phyloP scores from a whole-genome alignment of 2,888 invertebrate genomes.

The Ectropis crepuscularia region DNA sequence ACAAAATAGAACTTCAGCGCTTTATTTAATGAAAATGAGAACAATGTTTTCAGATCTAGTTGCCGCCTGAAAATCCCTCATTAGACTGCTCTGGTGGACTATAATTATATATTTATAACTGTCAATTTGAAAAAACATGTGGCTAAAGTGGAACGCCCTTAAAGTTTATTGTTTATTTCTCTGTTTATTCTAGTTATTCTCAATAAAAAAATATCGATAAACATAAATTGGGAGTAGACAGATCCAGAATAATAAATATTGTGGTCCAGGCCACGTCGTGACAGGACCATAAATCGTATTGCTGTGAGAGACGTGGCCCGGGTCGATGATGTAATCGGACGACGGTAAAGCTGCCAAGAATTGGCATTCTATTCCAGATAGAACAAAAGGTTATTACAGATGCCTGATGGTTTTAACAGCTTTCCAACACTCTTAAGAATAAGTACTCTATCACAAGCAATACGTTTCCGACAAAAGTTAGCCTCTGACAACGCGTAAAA shows the following conservation, averaged over 20 bases:
- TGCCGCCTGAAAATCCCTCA: no score
- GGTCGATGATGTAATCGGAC: slow-evolving; percentile 18
- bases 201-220: slow-evolving; percentile 8
- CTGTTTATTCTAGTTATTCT: background rate
- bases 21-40: no score
- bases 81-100: no score
- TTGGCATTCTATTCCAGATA: background rate
- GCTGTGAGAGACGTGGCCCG: slow-evolving; percentile 15
- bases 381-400: background rate
- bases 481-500: no score
- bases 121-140: no score
- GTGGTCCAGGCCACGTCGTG: slow-evolving; percentile 15
- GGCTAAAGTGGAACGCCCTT: no score
- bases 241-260: slow-evolving; percentile 21
- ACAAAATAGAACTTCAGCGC: no score
- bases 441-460: no score
- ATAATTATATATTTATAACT: no score
- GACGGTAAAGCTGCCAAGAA: slow-evolving; percentile 1
- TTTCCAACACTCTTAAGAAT: background rate
- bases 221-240: slow-evolving; percentile 15
- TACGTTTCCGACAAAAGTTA: no score
- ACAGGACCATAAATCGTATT: slow-evolving; percentile 20
- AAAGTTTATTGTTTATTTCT: no score
- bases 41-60: no score
- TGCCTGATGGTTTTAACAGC: background rate